Evolutionary conservation across 2,797 vertebrate species (phyloP).

Genomic region (Pterois miles): DNA sequence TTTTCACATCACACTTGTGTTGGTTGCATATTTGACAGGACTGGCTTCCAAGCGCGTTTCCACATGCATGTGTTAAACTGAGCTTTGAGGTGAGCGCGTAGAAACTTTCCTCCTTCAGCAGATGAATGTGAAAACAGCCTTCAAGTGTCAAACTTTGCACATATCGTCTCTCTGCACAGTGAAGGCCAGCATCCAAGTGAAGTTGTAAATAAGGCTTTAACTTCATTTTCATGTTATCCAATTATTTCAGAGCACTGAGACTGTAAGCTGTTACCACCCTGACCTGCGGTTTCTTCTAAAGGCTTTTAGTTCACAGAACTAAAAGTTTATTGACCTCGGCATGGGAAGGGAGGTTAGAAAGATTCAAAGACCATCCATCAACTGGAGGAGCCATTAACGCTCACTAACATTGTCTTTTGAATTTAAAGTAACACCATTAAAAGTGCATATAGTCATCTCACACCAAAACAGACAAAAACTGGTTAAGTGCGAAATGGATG

Average conservation of each 20-base stretch:
- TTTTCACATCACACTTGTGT: background rate
- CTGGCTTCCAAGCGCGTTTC: background rate
- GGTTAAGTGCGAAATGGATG: background rate
- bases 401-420: slow-evolving; percentile 6
- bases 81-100: background rate
- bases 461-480: slow-evolving; percentile 35
- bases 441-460: slow-evolving; percentile 3
- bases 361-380: slow-evolving; percentile 34
- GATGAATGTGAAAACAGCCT: background rate
- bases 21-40: background rate
- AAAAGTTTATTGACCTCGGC: slow-evolving; percentile 7
- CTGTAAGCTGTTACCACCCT: slow-evolving; percentile 10
- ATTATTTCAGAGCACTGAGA: background rate
- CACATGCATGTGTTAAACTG: background rate
- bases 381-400: slow-evolving; percentile 4
- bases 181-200: background rate
- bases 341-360: background rate
- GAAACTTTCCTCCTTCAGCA: background rate
- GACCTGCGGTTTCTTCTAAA: slow-evolving; percentile 19
- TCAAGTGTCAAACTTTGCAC: background rate
- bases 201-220: background rate
- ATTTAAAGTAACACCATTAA: slow-evolving; percentile 30
- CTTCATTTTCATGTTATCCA: background rate
- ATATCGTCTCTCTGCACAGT: background rate
- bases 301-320: background rate